Conservation (phyloP, 2,888 invertebrate species). For the Cheilosia impressa region DNA sequence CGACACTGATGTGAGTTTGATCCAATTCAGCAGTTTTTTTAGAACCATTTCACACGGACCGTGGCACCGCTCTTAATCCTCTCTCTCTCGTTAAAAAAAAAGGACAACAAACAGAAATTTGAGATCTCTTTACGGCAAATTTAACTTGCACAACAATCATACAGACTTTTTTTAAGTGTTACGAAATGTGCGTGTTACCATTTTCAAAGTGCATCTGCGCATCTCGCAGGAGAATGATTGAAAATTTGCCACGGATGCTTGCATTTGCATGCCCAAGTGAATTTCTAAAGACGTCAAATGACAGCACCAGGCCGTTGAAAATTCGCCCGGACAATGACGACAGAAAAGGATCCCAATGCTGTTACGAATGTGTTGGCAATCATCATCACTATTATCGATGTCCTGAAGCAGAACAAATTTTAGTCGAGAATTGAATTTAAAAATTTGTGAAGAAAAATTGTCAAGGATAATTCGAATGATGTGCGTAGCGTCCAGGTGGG, state of each 20-base stretch:
- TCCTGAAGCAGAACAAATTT: conserved; percentile 72
- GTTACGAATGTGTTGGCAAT: background rate
- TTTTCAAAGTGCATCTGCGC: conserved; percentile 60
- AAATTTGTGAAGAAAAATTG: conserved; percentile 31
- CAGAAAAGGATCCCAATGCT: conserved; percentile 29
- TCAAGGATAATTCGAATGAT: conserved; percentile 67
- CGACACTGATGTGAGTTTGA: conserved; percentile 41
- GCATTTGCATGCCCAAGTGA: conserved; percentile 73
- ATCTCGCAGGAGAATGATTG: conserved; percentile 31
- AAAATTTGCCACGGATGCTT: conserved; percentile 71
- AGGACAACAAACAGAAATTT: conserved; percentile 49
- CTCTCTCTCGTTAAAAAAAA: conserved; percentile 10
- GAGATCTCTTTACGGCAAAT: conserved; percentile 58
- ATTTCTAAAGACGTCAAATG: conserved; percentile 65
- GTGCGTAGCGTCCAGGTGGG: conserved; percentile 73
- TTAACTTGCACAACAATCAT: conserved; percentile 51
- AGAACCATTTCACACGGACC: conserved; percentile 23
- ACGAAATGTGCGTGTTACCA: conserved; percentile 34
- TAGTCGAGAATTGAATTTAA: background rate
- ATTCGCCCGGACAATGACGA: conserved; percentile 58
- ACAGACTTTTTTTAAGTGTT: conserved; percentile 7
- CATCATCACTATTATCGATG: conserved; percentile 67
- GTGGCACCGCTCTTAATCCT: conserved; percentile 5
- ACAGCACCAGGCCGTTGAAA: conserved; percentile 74
- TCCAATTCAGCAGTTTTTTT: conserved; percentile 46